Evolutionary conservation across 1,140 invertebrate species (phyloP).

Genomic region (Caenorhabditis inopinata): DNA sequence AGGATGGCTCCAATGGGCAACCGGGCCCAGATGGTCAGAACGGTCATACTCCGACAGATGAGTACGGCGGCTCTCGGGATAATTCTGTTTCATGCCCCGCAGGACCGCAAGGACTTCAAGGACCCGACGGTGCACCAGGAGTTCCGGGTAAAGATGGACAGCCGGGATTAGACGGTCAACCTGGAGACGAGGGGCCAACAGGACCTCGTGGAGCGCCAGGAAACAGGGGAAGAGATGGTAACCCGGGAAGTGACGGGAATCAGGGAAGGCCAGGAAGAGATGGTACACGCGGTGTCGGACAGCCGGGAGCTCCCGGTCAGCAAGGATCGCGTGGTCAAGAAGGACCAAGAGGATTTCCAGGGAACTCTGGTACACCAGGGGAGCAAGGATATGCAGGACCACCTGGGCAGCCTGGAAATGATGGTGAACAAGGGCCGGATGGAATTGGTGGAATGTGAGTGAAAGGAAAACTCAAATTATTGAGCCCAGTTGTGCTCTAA

Average conservation of each 20-base stretch:
- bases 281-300: conserved; percentile 30
- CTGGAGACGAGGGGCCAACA: not conserved
- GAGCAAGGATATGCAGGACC: not conserved
- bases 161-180: not conserved
- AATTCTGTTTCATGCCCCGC: not conserved
- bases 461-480: not conserved
- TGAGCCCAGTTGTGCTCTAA: not conserved
- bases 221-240: not conserved
- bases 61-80: not conserved
- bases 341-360: conserved; percentile 31
- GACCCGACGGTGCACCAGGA: not conserved
- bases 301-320: conserved; percentile 25
- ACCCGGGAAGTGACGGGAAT: conserved; percentile 31
- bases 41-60: not conserved
- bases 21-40: not conserved
- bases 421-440: conserved; percentile 20
- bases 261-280: conserved; percentile 35
- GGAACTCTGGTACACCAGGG: conserved; percentile 14
- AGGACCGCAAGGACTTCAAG: conserved; percentile 2
- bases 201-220: conserved; percentile 1
- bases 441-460: not conserved
- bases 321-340: conserved; percentile 26
- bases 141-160: conserved; percentile 1
- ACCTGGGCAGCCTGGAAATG: conserved; percentile 20
- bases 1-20: not conserved